phyloP scores from a whole-genome alignment of 1,140 invertebrate species.

The Macrocentrus cingulum region DNA sequence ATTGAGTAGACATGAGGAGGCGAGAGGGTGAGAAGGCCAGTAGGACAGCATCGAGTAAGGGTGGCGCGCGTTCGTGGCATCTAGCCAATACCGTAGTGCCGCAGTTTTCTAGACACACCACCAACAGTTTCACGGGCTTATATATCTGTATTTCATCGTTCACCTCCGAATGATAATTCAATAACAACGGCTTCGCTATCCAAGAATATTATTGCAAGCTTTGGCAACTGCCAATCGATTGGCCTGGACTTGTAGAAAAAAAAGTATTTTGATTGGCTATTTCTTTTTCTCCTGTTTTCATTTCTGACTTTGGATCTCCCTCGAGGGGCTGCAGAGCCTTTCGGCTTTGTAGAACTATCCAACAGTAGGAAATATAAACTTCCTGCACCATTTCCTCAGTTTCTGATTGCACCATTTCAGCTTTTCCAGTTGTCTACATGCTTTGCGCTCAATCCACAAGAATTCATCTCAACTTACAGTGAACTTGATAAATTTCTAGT shows the following conservation, averaged over 20 bases:
- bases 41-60: conserved; percentile 34
- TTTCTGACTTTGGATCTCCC: no score
- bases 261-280: conserved; percentile 23
- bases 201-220: no score
- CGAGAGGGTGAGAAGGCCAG: conserved; percentile 17
- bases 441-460: neutral
- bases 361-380: conserved; percentile 13
- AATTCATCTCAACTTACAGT: no score
- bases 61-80: conserved; percentile 41
- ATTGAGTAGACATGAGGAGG: neutral
- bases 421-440: neutral
- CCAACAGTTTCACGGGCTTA: conserved; percentile 17
- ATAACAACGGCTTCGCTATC: neutral
- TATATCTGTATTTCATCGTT: conserved; percentile 20
- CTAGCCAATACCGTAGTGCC: conserved; percentile 50
- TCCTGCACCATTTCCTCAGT: conserved; percentile 13
- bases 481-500: no score
- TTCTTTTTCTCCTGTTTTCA: no score
- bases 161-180: conserved; percentile 1
- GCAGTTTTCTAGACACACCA: conserved; percentile 41
- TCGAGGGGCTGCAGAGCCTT: no score
- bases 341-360: neutral
- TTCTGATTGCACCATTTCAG: conserved; percentile 10
- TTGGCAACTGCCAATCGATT: no score
- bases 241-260: no score